A percentile compares a stretch with the other conserved stretches of the same genome.
These are phyloP conservation scores for Metalampra italica DNA, from an alignment of 2,888 invertebrate genomes.

Conservation along the genomic window DNA sequence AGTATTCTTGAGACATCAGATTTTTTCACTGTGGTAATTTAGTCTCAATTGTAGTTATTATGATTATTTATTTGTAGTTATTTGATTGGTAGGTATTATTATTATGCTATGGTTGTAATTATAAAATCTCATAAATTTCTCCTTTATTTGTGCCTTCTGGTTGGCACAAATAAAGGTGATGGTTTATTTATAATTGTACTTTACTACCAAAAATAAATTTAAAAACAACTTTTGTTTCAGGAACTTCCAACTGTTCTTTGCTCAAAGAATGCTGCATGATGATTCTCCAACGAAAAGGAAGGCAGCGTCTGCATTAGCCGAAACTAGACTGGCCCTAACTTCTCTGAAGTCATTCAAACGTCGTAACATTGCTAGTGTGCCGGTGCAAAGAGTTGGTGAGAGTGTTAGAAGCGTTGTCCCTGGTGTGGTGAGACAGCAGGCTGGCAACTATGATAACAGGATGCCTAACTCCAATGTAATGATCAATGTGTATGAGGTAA, in stretches of 20 bases:
- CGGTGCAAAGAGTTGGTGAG: constrained; percentile 75
- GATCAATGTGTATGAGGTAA: constrained; percentile 79
- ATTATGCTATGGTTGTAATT: too few species aligned
- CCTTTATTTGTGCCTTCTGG: too few species aligned
- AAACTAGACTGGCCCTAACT: constrained; percentile 87
- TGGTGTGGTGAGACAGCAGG: constrained; percentile 74
- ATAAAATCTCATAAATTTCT: too few species aligned
- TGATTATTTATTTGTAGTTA: too few species aligned
- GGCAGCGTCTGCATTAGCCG: constrained; percentile 80
- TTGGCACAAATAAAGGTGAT: too few species aligned
- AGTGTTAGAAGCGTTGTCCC: constrained; percentile 72
- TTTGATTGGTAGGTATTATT: too few species aligned
- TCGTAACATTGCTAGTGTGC: constrained; percentile 65
- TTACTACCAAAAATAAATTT: too few species aligned
- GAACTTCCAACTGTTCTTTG: constrained; percentile 85
- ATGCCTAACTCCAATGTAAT: constrained; percentile 68
- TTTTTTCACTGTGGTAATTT: too few species aligned
- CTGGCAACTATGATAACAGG: constrained; percentile 48
- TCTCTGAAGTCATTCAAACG: constrained; percentile 84
- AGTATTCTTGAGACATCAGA: too few species aligned
- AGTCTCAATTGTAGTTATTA: too few species aligned
- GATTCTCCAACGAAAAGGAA: constrained; percentile 77
- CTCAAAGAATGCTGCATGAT: constrained; percentile 82
- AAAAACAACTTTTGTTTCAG: constrained; percentile 49
- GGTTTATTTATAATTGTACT: too few species aligned